Percentiles rank a stretch among this genome's conserved stretches.
Evolutionary conservation across 2,888 invertebrate genomes (phyloP).

Genomic region (Coenonympha glycerion): DNA sequence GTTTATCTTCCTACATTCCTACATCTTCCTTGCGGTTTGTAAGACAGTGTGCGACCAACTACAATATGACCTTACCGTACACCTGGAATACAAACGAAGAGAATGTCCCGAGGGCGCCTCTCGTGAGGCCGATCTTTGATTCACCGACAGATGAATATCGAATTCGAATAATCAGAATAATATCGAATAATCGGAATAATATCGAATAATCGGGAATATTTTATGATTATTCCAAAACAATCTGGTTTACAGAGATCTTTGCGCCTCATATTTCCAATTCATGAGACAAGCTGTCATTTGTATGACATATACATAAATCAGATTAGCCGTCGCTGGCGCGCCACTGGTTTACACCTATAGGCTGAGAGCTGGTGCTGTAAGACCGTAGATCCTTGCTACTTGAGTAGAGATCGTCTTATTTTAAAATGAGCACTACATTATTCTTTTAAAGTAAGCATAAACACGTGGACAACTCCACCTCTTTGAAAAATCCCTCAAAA

Average conservation of each 20-base stretch:
- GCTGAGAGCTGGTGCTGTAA: neutral
- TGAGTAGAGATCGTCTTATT: no score
- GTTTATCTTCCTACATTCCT: no score
- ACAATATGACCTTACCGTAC: neutral
- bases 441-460: no score
- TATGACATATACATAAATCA: constrained; percentile 15
- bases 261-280: constrained; percentile 13
- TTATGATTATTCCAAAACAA: constrained; percentile 6
- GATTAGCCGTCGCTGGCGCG: constrained; percentile 8
- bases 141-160: constrained; percentile 5
- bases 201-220: neutral
- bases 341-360: constrained; percentile 5
- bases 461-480: no score
- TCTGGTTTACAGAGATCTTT: constrained; percentile 9
- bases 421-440: no score
- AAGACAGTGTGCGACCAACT: no score
- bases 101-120: neutral
- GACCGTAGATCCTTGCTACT: no score
- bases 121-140: neutral
- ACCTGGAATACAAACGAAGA: neutral
- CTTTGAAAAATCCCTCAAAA: no score
- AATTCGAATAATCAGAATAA: neutral
- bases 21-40: no score
- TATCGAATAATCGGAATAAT: neutral
- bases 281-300: constrained; percentile 16